phyloP scores from a whole-genome alignment of 2,888 invertebrate species.

The Plemyria rubiginata region DNA sequence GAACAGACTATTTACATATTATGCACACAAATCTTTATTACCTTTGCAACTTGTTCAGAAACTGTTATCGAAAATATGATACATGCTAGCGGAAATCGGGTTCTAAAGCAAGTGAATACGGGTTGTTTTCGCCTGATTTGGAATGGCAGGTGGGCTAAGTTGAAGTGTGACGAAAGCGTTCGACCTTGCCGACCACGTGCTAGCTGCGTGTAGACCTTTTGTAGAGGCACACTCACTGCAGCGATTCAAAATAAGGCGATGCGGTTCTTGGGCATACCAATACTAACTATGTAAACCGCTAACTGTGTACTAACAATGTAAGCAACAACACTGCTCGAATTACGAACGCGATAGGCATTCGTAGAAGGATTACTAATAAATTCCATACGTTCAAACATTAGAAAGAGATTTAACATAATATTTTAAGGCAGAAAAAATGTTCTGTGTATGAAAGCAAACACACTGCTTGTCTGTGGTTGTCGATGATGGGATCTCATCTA shows the following conservation, averaged over 20 bases:
- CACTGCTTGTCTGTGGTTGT: no score
- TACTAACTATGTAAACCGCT: not conserved
- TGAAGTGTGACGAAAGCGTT: constrained; percentile 47
- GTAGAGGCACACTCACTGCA: constrained; percentile 21
- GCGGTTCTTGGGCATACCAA: not conserved
- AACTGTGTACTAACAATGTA: no score
- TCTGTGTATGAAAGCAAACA: no score
- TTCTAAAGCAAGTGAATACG: not conserved
- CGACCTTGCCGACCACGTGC: constrained; percentile 73
- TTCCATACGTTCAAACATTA: no score
- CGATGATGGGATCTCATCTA: no score
- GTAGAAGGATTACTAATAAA: no score
- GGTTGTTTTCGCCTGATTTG: constrained; percentile 15
- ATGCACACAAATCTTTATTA: constrained; percentile 44
- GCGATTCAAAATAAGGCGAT: constrained; percentile 11
- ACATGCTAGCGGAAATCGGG: constrained; percentile 2
- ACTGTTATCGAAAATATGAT: constrained; percentile 17
- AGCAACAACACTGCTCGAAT: not conserved
- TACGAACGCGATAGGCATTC: not conserved
- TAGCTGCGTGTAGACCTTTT: constrained; percentile 48
- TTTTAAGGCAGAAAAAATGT: no score
- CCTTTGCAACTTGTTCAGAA: constrained; percentile 25
- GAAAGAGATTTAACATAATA: no score
- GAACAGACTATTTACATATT: constrained; percentile 58
- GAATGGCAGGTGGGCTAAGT: constrained; percentile 18